Evolutionary conservation across 1,140 invertebrate genomes (phyloP).

Genomic region (Zaprionus davidi): DNA sequence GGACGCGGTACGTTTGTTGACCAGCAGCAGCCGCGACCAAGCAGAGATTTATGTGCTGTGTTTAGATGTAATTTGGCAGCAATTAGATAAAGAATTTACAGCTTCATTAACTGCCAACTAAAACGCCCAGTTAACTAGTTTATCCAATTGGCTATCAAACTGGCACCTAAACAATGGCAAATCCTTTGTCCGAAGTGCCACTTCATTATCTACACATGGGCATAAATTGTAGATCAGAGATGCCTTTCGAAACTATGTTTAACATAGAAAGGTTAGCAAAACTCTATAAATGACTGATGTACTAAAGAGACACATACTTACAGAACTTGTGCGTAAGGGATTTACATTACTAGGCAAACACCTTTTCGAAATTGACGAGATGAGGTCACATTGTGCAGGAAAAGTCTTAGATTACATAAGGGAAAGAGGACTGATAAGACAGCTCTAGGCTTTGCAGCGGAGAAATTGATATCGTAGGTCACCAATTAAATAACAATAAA

Average conservation of each 20-base stretch:
- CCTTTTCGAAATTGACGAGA: no score
- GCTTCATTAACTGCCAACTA: conserved; percentile 32
- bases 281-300: no score
- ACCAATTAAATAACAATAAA: no score
- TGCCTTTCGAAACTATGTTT: neutral
- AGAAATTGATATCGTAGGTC: no score
- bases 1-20: conserved; percentile 1
- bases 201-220: neutral
- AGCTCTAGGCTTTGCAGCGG: no score
- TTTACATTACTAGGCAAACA: no score
- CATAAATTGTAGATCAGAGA: neutral
- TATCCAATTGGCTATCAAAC: conserved; percentile 3
- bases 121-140: neutral
- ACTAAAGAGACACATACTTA: no score
- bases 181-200: neutral
- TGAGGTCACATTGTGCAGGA: no score
- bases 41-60: conserved; percentile 30
- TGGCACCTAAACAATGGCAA: neutral
- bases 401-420: no score
- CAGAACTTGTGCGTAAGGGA: no score
- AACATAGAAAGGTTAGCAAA: no score
- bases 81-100: conserved; percentile 49
- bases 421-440: no score
- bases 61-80: conserved; percentile 53
- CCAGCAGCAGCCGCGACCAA: neutral